phyloP scores from a whole-genome alignment of 2,113 vertebrate species.

The Aythya baeri region DNA sequence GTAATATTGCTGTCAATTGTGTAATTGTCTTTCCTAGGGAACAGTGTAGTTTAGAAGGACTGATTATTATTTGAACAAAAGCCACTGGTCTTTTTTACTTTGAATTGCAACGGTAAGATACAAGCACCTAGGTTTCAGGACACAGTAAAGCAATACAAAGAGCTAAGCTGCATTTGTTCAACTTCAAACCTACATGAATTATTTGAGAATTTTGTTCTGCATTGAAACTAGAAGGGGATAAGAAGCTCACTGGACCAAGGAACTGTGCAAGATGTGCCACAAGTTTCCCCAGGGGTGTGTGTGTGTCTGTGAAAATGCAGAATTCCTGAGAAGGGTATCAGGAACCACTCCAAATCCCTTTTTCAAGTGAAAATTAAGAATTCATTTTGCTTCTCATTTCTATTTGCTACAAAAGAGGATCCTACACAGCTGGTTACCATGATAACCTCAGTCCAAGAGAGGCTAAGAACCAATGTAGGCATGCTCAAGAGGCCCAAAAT shows the following conservation, averaged over 20 bases:
- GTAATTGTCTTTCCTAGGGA: not conserved
- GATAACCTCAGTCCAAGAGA: not conserved
- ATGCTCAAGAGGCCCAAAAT: not conserved
- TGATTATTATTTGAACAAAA: constrained; percentile 29
- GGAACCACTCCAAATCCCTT: not conserved
- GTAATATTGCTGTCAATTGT: not conserved
- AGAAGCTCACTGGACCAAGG: not conserved
- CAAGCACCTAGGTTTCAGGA: not conserved
- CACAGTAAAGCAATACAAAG: not conserved
- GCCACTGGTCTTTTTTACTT: not conserved
- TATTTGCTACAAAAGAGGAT: not conserved
- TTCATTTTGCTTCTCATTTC: not conserved
- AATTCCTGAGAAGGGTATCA: not conserved
- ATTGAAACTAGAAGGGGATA: not conserved
- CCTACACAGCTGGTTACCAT: not conserved
- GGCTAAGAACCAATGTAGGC: not conserved
- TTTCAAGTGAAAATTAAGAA: not conserved
- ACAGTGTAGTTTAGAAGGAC: not conserved
- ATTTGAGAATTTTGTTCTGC: not conserved
- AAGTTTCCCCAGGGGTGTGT: not conserved
- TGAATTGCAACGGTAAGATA: not conserved
- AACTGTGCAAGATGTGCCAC: not conserved
- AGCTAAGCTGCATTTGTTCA: not conserved
- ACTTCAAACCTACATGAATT: not conserved
- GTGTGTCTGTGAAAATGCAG: not conserved